phyloP scores from a whole-genome alignment of 2,797 vertebrate species.

The Eidolon dupreanum region DNA sequence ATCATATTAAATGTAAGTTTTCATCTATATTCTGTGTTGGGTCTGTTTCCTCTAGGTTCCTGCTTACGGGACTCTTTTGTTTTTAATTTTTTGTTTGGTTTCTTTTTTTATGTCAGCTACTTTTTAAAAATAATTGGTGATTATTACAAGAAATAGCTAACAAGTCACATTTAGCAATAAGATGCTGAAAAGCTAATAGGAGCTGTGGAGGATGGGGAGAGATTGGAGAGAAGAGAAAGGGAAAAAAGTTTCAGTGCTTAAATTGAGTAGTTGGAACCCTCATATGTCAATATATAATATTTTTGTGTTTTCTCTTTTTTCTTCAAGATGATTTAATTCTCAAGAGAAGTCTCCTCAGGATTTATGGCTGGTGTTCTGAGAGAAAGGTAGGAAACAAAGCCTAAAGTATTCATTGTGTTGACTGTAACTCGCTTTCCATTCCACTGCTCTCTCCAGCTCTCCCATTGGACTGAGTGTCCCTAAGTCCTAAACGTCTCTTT shows the following conservation, averaged over 20 bases:
- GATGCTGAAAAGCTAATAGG: too few relatives aligned
- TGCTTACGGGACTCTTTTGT: too few relatives aligned
- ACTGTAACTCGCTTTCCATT: neutral
- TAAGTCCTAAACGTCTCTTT: neutral
- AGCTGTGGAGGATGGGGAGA: too few relatives aligned
- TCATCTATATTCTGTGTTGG: too few relatives aligned
- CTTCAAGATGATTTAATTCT: neutral
- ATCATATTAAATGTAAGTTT: too few relatives aligned
- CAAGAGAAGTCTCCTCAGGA: neutral
- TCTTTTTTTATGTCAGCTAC: too few relatives aligned
- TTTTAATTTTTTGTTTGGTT: too few relatives aligned
- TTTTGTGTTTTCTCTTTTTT: neutral
- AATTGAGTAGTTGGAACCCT: neutral
- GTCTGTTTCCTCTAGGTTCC: too few relatives aligned
- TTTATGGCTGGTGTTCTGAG: neutral
- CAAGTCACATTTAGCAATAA: too few relatives aligned
- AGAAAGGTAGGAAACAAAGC: neutral
- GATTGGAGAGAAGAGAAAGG: neutral
- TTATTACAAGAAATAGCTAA: too few relatives aligned
- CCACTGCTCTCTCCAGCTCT: neutral
- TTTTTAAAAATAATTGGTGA: too few relatives aligned
- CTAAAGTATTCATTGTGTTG: neutral
- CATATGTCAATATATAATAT: neutral
- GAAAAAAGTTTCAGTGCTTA: neutral
- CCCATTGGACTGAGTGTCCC: too few relatives aligned